Evolutionary conservation across 2,888 invertebrate genomes (phyloP).

Genomic region (Drepanosiphum platanoidis): DNA sequence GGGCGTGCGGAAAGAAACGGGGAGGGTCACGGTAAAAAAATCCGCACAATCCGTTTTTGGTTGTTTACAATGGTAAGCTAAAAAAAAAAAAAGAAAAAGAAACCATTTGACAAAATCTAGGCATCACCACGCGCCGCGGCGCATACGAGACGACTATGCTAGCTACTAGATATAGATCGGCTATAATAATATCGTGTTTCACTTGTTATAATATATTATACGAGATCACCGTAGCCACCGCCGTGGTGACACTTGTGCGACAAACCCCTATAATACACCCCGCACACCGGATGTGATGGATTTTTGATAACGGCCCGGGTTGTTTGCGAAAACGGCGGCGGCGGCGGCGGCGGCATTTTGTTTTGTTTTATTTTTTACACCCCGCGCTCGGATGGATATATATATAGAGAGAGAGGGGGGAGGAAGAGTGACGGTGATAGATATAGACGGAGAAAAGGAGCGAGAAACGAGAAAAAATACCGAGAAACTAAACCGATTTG

Average conservation of each 20-base stretch:
- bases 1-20: neutral
- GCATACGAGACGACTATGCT: neutral
- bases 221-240: neutral
- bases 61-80: neutral
- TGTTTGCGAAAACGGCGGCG: neutral
- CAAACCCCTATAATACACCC: neutral
- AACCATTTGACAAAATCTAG: neutral
- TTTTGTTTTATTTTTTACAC: conserved; percentile 1
- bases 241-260: neutral
- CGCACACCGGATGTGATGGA: neutral
- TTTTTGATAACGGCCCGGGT: conserved; percentile 2
- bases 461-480: too few relatives aligned
- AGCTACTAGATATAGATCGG: neutral
- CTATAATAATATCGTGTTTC: neutral
- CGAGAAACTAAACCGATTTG: conserved; percentile 57
- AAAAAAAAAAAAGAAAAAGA: neutral
- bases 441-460: neutral
- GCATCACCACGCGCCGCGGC: too few relatives aligned
- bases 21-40: neutral
- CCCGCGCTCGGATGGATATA: neutral
- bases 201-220: neutral
- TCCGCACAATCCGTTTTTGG: neutral
- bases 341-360: conserved; percentile 1
- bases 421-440: neutral
- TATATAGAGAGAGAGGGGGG: neutral